Base-by-base conservation (phyloP, 2,113 vertebrate species). In the Rhinopomastus cyanomelas region DNA sequence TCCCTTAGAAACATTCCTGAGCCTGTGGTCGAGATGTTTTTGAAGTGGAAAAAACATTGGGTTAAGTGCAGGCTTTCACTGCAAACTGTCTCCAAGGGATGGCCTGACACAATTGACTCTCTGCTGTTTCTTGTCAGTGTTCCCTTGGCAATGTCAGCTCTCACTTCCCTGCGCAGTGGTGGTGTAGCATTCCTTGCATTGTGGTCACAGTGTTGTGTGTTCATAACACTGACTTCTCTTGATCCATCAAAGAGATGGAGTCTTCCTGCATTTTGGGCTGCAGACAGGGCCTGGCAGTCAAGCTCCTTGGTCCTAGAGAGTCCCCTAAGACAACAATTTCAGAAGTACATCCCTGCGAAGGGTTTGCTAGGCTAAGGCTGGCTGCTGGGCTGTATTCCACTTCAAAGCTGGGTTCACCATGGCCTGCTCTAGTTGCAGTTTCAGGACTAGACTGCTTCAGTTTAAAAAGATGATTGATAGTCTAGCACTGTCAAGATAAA, bases 51-150 rank as follows among this genome's bases (percentile, higher is more conserved):
- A 39, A 26, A 36, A 39, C 60, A 25, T 8, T 27, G 36, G 30
- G 16, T 13, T 18, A 80, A 78, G n/a, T 34, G 51, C 32, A 66
- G 26, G 30, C 15, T 72, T 61, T 86, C 5, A 16, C 20, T 84
- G 75, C 15, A n/a, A 21, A 27, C 29, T 64, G 17, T 86, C 21
- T 85, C 55, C 11, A 57, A 10, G 27, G 37, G 48, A 44, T 44
- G 17, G 29, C 16, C 67, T 60, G 16, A 67, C 37, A 8, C 23
- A 64, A 4, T 25, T 42, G 48, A 42, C 57, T 5, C 46, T 80
- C 55, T 77, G 25, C 22, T 5, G 4, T 12, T 88, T 73, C 14
- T 13, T 11, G 11, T 0, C 0, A 42, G 11, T 68, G 6, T 80
- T 76, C 10, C 8, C 7, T 8, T 27, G 7, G 13, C 36, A 37